These are phyloP conservation scores for Capromys pilorides DNA, from an alignment of 2,797 vertebrate species.

Conservation along the genomic window DNA sequence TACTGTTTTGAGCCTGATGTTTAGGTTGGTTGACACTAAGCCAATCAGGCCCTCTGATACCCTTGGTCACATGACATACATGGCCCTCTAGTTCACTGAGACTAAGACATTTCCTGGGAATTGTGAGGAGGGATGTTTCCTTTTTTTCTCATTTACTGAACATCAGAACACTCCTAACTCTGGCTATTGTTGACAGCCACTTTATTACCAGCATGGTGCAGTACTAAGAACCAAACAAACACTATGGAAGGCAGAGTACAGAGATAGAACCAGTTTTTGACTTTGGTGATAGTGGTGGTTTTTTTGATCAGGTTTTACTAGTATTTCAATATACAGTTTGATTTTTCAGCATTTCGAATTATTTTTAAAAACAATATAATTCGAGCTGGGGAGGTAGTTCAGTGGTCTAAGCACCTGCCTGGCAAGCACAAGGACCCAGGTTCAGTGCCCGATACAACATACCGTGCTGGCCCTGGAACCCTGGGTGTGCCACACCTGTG, in stretches of 20 bases:
- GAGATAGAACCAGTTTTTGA: fast-evolving
- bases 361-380: not conserved
- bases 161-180: not conserved
- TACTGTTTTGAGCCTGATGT: not conserved
- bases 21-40: not conserved
- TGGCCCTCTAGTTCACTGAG: not conserved
- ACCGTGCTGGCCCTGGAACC: too few species aligned
- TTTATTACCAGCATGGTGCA: not conserved
- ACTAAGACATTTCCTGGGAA: not conserved
- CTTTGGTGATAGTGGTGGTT: not conserved
- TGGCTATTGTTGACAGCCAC: not conserved
- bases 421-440: too few species aligned
- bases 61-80: not conserved
- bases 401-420: too few species aligned
- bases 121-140: not conserved
- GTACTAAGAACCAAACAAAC: not conserved
- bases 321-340: not conserved
- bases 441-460: too few species aligned
- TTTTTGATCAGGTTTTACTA: not conserved
- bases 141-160: not conserved
- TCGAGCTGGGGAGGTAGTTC: too few species aligned
- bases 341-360: not conserved
- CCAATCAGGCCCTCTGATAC: not conserved
- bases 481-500: too few species aligned
- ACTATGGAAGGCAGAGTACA: not conserved